Evolutionary conservation across 2,888 invertebrate species (phyloP), one percentile per base, ranked within the genome.

Genomic region (Steromphala cineraria): DNA sequence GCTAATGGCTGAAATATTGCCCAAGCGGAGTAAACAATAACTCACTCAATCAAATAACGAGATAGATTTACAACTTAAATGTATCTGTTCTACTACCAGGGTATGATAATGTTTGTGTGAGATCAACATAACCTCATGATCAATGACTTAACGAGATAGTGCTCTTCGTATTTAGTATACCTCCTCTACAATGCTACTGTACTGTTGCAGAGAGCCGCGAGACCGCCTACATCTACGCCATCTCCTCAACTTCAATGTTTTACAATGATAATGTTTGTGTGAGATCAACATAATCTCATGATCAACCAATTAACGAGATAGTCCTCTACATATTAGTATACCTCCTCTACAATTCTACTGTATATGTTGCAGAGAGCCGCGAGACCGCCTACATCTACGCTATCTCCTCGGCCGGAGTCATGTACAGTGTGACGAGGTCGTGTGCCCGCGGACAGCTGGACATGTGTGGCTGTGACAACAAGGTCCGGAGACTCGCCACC

Each of bases 341-440:
- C 36, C 3, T 36, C 36, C 8, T 36, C 36, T 36, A 36, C 36
- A 36, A 36, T 8, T 8, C 8, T 3, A 36, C 3, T 36, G 53
- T 79, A 10, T 75, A 21, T 40, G n/a, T 67, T 55, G 62, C 95
- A 98, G 98, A 96, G 93, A 97, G 97, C 90, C 95, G 97, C 81
- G 98, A 98, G 93, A 96, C 97, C 83, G 97, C 98, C 4, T 98
- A 97, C 93, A 96, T 98, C 62, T 97, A 97, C 93, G 97, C 97
- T 46, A 95, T 98, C 78, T 97, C 97, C 15, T 96, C 98, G 0
- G 98, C 98, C 0, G 96, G 97, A n/a, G 95, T 98, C 55, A 97
- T 97, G 78, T 97, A 97, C 94, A 96, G 97, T 36, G 96, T 98
- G 67, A 97, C 98, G 1, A 95, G 97, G 84, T 97, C 97, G 0